Base-by-base conservation (phyloP, 2,797 vertebrate species). In the Parauchenoglanis ngamensis region DNA sequence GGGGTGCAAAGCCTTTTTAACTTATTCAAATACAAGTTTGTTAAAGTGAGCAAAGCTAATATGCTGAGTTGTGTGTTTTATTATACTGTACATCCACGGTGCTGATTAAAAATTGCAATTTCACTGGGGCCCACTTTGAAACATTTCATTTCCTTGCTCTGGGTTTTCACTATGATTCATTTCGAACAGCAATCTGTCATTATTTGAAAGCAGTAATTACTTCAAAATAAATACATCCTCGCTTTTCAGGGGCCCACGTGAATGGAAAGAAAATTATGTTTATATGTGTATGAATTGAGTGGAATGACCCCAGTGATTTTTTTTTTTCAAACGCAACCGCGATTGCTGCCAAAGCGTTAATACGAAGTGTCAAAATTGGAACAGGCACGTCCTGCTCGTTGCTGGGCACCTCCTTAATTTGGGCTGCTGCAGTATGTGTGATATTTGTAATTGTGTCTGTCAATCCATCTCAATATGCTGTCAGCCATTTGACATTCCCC, bases 401-500 rank as follows among this genome's bases (percentile, higher is more conserved):
- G 88, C 87, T 81, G 88, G 70, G 86, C 35, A 81, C 83, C 84
- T 80, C 83, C 88, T 92, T 91, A 88, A 92, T 90, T 91, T 88
- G 78, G 85, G 73, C 61, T 25, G 46, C 86, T 89, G 78, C 57
- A 67, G 67, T 78, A 67, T 83, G 89, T 89, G 90, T 89, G 90
- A 89, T 83, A 89, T 87, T 87, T 89, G 89, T 91, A 92, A 91
- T 91, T 91, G 89, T 82, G 89, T 86, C 90, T 90, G 90, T 91
- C 91, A 91, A 80, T 91, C 91, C 84, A 81, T 86, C 88, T 85
- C 79, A 84, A 73, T 82, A 57, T 59, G 59, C 85, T 88, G 87
- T 88, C 89, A 89, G 82, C 46, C 46, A 57, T 72, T 84, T 89
- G 90, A 89, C 88, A 81, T 84, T 89, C 86, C 70, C 78, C 87